phyloP scores from a whole-genome alignment of 2,888 invertebrate genomes.

The Scotopteryx bipunctaria region DNA sequence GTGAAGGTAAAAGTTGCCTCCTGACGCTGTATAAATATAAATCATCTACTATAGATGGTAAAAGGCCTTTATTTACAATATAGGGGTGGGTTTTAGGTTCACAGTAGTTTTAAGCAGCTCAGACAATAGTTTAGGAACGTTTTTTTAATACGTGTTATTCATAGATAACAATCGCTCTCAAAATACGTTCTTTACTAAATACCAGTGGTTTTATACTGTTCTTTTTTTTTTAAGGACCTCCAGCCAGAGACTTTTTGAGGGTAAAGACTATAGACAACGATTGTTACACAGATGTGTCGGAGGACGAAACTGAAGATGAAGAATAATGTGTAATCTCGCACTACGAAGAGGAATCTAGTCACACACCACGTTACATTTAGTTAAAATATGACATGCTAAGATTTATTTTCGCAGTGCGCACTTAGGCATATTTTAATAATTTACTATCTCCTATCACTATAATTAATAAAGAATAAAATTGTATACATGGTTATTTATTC shows the following conservation, averaged over 20 bases:
- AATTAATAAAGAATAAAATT: too few species aligned
- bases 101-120: too few species aligned
- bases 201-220: neutral
- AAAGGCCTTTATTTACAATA: too few species aligned
- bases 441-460: neutral
- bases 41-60: too few species aligned
- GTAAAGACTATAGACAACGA: constrained; percentile 70
- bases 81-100: too few species aligned
- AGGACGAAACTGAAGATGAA: constrained; percentile 68
- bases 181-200: too few species aligned
- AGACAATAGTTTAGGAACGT: too few species aligned
- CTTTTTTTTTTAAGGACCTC: constrained; percentile 58
- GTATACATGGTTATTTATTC: too few species aligned
- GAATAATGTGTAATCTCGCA: constrained; percentile 32
- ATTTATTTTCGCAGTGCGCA: constrained; percentile 7
- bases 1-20: too few species aligned
- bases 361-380: neutral
- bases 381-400: neutral
- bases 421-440: neutral
- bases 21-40: too few species aligned
- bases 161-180: too few species aligned
- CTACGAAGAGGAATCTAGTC: constrained; percentile 1
- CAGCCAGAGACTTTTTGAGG: constrained; percentile 66
- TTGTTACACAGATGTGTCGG: constrained; percentile 77
- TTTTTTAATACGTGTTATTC: too few species aligned